phyloP scores from a whole-genome alignment of 1,140 invertebrate species.

The Lepidurus arcticus region DNA sequence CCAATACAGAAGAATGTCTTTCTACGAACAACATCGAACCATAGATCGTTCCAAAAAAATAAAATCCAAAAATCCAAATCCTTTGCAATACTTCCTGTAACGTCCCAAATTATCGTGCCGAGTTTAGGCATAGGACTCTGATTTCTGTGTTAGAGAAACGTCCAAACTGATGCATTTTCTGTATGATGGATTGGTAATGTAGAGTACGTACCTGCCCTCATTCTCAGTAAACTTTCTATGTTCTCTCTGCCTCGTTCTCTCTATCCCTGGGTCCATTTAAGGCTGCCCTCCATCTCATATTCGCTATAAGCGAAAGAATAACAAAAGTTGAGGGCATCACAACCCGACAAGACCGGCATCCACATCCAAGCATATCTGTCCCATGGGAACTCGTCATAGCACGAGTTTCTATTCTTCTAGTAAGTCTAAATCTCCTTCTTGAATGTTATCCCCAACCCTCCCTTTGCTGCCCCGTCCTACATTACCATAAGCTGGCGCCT shows the following conservation, averaged over 20 bases:
- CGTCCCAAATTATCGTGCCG: neutral
- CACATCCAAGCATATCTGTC: slow-evolving; percentile 58
- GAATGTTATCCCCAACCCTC: neutral
- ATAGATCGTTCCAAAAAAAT: slow-evolving; percentile 31
- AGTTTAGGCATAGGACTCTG: too few relatives aligned
- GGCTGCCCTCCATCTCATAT: slow-evolving; percentile 66
- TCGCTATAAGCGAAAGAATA: slow-evolving; percentile 63
- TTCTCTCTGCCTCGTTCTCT: neutral
- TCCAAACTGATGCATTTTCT: too few relatives aligned
- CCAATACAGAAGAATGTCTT: slow-evolving; percentile 15
- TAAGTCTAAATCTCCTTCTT: neutral
- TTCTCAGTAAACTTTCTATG: neutral
- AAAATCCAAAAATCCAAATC: slow-evolving; percentile 27
- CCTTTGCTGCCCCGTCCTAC: neutral
- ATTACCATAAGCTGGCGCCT: slow-evolving; percentile 15
- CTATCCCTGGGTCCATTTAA: slow-evolving; percentile 39
- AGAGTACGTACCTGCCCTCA: neutral
- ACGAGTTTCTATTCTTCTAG: slow-evolving; percentile 48
- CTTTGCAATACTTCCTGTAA: neutral
- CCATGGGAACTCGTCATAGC: slow-evolving; percentile 53
- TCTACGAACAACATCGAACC: slow-evolving; percentile 20
- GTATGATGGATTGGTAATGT: neutral
- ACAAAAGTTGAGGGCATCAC: slow-evolving; percentile 69
- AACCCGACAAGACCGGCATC: slow-evolving; percentile 55
- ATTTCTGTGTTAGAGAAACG: too few relatives aligned